Evolutionary conservation across 2,888 invertebrate genomes (phyloP).

Genomic region (Caenorhabditis afra): DNA sequence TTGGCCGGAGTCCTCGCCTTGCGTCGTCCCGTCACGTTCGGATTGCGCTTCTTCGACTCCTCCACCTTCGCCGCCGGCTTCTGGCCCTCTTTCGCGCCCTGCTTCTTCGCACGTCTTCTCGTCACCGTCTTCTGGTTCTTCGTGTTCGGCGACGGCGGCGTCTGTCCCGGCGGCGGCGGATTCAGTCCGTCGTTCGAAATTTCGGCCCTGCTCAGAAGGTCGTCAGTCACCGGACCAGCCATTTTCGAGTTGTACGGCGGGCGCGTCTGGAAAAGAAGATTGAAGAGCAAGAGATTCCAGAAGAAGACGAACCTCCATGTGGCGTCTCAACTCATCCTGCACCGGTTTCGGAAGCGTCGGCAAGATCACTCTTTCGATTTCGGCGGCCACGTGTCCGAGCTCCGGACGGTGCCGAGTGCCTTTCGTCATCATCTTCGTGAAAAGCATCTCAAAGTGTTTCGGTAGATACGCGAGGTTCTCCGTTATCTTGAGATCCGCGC

Average conservation of each 20-base stretch:
- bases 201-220: too few relatives aligned
- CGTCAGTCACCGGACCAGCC: too few relatives aligned
- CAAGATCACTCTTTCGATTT: slow-evolving; percentile 14
- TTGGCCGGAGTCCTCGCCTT: too few relatives aligned
- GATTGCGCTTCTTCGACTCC: too few relatives aligned
- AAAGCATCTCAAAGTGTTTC: background rate
- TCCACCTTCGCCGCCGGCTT: too few relatives aligned
- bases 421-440: slow-evolving; percentile 1
- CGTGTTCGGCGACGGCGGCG: background rate
- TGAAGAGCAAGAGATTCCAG: background rate
- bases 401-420: background rate
- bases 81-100: too few relatives aligned
- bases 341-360: slow-evolving; percentile 17
- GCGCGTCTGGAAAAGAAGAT: background rate
- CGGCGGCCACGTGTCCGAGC: background rate
- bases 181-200: too few relatives aligned
- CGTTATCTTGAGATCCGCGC: slow-evolving; percentile 7
- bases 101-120: background rate
- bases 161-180: too few relatives aligned
- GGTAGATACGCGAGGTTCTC: slow-evolving; percentile 16
- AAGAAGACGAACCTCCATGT: slow-evolving; percentile 7
- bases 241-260: background rate
- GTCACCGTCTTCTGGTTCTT: background rate
- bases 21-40: too few relatives aligned
- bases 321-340: background rate